A percentile compares a stretch with the other conserved stretches of the same genome.
Conservation (phyloP, 35 echinoderm and acorn worm genomes). For the Heliocidaris tuberculata region DNA sequence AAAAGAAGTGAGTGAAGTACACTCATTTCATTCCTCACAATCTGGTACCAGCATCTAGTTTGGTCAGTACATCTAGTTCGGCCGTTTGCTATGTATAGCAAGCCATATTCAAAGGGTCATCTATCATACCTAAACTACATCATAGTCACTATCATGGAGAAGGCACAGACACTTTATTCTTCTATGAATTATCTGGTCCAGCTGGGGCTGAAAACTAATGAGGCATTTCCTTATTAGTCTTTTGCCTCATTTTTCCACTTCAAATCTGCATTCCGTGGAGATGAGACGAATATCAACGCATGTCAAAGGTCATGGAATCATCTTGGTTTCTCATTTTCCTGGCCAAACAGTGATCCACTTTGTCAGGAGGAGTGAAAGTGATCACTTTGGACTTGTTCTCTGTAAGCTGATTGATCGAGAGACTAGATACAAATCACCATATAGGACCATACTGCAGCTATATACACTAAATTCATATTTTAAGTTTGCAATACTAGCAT, state of each 20-base stretch:
- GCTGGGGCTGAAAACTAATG: neutral
- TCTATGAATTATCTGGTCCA: neutral
- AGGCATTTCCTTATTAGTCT: slow-evolving; percentile 45
- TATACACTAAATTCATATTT: too few relatives aligned
- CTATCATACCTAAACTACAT: neutral
- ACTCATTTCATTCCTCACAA: neutral
- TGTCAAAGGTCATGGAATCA: neutral
- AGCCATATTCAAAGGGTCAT: neutral
- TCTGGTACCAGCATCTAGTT: neutral
- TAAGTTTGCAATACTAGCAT: too few relatives aligned
- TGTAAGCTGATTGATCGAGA: neutral
- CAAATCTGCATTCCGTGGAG: neutral
- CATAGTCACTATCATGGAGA: neutral
- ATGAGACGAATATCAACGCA: neutral
- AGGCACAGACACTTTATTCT: neutral
- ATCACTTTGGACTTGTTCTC: neutral
- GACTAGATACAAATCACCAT: too few relatives aligned
- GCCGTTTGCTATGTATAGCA: neutral
- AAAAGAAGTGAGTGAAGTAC: neutral
- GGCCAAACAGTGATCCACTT: neutral
- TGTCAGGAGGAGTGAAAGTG: slow-evolving; percentile 15
- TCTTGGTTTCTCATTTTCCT: neutral
- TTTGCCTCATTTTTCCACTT: neutral
- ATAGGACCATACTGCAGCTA: too few relatives aligned
- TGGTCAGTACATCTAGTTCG: neutral